Evolutionary conservation across 2,888 invertebrate species (phyloP), one percentile per base, ranked within the genome.

Genomic region (Hoplodrina ambigua): DNA sequence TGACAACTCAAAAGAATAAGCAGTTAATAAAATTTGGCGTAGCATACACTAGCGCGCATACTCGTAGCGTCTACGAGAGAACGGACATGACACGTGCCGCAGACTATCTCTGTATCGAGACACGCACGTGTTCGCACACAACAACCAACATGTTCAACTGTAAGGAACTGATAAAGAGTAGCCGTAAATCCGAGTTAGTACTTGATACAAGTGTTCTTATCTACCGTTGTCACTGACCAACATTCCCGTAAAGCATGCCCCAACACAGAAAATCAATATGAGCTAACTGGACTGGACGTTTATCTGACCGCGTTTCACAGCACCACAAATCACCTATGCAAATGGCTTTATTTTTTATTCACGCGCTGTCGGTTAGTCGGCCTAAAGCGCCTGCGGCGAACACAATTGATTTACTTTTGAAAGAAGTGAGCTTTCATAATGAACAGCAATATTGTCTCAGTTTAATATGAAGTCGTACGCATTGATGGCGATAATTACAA

Each of bases 281-380:
- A 72, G 75, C 77, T 54, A 69, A 65, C 71, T 74, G 63, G 68
- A 66, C 72, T 78, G 68, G 71, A 66, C 77, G 50, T 81, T 82
- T 85, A 83, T 86, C 83, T 79, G 82, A 81, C 85, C 83, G 76
- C 82, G 69, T 76, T 79, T 81, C 70, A 13, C 13, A 13, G 75
- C 72, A 76, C 80, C 53, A 83, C 80, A 85, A 88, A 89, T 90
- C 85, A 85, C 77, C 63, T 69, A 91, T 88, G 88, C 85, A 89
- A 90, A 91, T 89, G 76, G 85, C 68, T 75, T 86, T 73, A 83
- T 89, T 87, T 85, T 88, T 89, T 86, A 87, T 88, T 89, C 82
- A 88, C 72, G 69, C 41, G 46, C 59, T 79, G 70, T 73, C 67
- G 68, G 69, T 64, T 61, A 49, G 13, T 17, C 56, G 60, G 46